A percentile compares a stretch with the other conserved stretches of the same genome.
Evolutionary conservation across 2,888 invertebrate species (phyloP).

Genomic region (Sinelater perroti): DNA sequence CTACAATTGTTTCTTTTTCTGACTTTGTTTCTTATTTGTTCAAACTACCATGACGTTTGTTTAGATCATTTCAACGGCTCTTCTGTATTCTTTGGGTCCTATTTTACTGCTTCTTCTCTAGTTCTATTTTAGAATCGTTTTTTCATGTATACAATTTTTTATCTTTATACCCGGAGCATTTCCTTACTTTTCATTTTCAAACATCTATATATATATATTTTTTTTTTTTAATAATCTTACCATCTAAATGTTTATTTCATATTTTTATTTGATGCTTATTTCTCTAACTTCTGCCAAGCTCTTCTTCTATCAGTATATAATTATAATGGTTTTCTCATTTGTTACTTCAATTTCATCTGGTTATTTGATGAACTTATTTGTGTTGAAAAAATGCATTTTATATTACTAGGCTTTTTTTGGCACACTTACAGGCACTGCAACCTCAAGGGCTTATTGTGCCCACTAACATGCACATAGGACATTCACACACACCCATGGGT

Average conservation of each 20-base stretch:
- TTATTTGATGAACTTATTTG: slow-evolving; percentile 1
- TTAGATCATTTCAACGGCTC: not conserved
- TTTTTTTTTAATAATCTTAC: not conserved
- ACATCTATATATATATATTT: no score
- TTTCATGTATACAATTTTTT: not conserved
- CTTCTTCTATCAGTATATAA: not conserved
- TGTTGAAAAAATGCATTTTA: not conserved
- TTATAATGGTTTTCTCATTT: not conserved
- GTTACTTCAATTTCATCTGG: not conserved
- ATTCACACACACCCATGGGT: no score
- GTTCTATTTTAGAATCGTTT: not conserved
- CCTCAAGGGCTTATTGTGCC: no score
- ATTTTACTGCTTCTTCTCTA: not conserved
- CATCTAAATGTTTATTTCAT: not conserved
- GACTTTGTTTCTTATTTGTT: not conserved
- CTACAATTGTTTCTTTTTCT: not conserved
- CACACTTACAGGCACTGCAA: no score
- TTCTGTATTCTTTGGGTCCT: not conserved
- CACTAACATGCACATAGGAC: no score
- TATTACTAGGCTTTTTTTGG: not conserved
- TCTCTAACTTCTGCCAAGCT: no score
- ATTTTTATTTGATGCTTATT: not conserved
- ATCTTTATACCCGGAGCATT: not conserved
- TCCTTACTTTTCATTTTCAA: not conserved
- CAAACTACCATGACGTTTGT: not conserved